Percentiles rank a stretch among this genome's conserved stretches.
phyloP scores from a whole-genome alignment of 2,113 vertebrate genomes.

The Rhynchomys soricoides region DNA sequence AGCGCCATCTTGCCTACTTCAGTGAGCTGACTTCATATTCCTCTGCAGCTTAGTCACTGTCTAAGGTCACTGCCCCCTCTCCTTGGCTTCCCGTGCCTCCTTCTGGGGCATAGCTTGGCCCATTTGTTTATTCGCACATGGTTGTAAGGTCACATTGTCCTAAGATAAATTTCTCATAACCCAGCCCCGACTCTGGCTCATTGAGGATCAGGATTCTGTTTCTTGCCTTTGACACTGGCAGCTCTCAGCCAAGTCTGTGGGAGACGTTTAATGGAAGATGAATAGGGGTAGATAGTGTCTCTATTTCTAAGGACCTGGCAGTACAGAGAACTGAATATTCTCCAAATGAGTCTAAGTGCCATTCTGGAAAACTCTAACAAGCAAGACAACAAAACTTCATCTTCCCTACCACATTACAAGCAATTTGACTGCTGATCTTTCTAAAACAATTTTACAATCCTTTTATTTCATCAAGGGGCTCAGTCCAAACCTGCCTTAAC shows the following conservation, averaged over 20 bases:
- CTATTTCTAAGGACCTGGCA: neutral
- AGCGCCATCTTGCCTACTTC: neutral
- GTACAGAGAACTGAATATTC: neutral
- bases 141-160: neutral
- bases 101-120: neutral
- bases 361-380: neutral
- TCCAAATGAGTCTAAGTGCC: neutral
- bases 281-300: neutral
- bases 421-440: constrained; percentile 26
- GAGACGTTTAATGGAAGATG: neutral
- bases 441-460: constrained; percentile 40
- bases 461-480: constrained; percentile 22
- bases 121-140: neutral
- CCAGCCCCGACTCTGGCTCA: neutral
- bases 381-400: neutral
- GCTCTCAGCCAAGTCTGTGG: neutral
- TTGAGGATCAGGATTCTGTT: neutral
- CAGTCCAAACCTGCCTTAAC: constrained; percentile 48
- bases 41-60: neutral
- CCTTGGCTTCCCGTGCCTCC: neutral
- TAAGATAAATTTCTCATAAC: neutral
- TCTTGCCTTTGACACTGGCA: neutral
- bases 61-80: neutral
- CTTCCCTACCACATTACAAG: neutral
- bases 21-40: neutral